Percentiles rank a stretch among this genome's conserved stretches.
These are phyloP conservation scores for Cyrtorhinus lividipennis DNA, from an alignment of 1,140 invertebrate species.

Conservation along the genomic window DNA sequence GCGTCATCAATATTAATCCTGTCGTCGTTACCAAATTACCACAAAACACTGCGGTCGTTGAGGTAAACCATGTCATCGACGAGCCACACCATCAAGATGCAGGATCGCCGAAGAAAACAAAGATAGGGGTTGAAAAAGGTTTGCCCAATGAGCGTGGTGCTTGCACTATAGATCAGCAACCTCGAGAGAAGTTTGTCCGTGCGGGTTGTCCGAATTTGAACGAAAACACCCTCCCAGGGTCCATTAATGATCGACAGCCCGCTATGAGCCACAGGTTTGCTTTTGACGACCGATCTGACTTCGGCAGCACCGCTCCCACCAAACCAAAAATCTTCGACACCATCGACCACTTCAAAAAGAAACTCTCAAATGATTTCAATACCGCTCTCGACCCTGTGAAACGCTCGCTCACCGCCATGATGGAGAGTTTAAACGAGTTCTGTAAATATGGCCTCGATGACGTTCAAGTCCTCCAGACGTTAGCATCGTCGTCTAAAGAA, in stretches of 20 bases:
- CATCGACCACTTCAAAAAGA: neutral
- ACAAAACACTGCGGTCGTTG: slow-evolving; percentile 11
- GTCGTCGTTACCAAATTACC: neutral
- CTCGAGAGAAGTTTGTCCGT: too few relatives aligned
- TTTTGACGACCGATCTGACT: too few relatives aligned
- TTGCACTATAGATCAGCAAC: too few relatives aligned
- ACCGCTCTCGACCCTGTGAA: neutral
- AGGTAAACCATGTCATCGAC: slow-evolving; percentile 7
- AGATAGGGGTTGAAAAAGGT: too few relatives aligned
- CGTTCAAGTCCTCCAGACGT: neutral
- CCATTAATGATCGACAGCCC: neutral
- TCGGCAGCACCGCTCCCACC: too few relatives aligned
- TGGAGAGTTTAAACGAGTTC: neutral
- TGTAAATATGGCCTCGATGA: neutral
- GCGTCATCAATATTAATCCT: slow-evolving; percentile 5
- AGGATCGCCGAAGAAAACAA: too few relatives aligned
- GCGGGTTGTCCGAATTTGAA: too few relatives aligned
- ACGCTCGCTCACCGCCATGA: neutral
- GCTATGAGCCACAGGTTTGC: neutral
- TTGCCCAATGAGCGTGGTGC: too few relatives aligned
- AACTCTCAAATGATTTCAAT: neutral
- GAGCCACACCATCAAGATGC: too few relatives aligned
- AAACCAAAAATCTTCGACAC: neutral
- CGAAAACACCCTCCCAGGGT: too few relatives aligned
- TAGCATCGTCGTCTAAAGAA: neutral